Evolutionary conservation across 2,113 vertebrate species (phyloP).

Genomic region (Sakesphorus luctuosus): DNA sequence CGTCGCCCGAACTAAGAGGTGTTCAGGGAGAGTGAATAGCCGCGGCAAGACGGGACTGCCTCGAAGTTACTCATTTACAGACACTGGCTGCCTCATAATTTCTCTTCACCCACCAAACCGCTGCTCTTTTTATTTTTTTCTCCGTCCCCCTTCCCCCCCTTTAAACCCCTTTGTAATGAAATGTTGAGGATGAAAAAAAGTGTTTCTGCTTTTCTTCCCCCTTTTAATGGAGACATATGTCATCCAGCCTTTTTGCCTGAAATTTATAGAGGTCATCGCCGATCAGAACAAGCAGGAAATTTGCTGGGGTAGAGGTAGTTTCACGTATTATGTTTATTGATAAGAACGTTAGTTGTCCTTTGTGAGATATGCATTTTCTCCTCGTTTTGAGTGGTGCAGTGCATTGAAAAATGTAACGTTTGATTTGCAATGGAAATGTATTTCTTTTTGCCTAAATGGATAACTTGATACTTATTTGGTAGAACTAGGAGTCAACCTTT

Average conservation of each 20-base stretch:
- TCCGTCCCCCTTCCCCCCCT: fast-evolving
- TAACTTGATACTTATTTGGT: background rate
- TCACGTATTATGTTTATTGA: background rate
- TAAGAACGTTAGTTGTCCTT: background rate
- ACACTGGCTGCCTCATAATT: background rate
- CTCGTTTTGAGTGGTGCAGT: background rate
- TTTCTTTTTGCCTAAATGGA: constrained; percentile 26
- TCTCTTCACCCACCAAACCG: background rate
- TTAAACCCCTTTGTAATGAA: background rate
- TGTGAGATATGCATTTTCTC: background rate
- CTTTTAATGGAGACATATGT: background rate
- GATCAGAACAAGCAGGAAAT: background rate
- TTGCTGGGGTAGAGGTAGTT: background rate
- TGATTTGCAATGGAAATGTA: background rate
- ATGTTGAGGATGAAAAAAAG: background rate
- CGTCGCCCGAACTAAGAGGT: background rate
- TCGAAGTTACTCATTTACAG: background rate
- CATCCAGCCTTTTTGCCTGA: background rate
- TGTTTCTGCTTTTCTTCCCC: background rate
- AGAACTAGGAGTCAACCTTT: constrained; percentile 9
- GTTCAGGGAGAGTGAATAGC: background rate
- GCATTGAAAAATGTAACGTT: background rate
- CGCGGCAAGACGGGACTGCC: background rate
- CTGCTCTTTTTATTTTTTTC: background rate
- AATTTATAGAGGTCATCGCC: constrained; percentile 33